A percentile compares a stretch with the other conserved stretches of the same genome.
Evolutionary conservation across 2,113 vertebrate species (phyloP).

Genomic region (Andinoacara biseriatus): DNA sequence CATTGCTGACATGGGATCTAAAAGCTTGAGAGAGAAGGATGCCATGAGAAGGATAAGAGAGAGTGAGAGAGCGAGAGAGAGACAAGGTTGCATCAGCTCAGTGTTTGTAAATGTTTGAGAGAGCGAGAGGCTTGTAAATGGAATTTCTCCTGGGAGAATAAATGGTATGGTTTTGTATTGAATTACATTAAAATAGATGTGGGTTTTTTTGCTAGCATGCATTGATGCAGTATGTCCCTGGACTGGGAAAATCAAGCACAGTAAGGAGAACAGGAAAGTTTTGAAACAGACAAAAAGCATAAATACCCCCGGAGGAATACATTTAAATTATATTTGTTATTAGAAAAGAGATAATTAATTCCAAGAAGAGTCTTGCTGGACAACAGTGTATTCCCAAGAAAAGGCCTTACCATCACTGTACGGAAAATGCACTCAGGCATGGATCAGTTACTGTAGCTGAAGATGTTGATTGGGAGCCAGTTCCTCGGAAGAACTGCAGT

Average conservation of each 20-base stretch:
- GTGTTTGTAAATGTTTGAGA: constrained; percentile 60
- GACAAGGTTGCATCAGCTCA: constrained; percentile 32
- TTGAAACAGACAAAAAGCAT: constrained; percentile 9
- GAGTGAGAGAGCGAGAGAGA: neutral
- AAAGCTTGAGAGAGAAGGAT: constrained; percentile 37
- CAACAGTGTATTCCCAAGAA: constrained; percentile 57
- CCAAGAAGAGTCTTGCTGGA: constrained; percentile 29
- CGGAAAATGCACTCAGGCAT: constrained; percentile 67
- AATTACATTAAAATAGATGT: constrained; percentile 30
- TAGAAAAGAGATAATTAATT: constrained; percentile 44
- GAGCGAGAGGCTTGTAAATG: constrained; percentile 45
- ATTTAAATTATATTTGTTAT: constrained; percentile 33
- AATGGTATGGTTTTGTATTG: constrained; percentile 54
- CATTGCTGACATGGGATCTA: constrained; percentile 36
- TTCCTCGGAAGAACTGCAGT: constrained; percentile 61
- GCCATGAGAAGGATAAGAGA: neutral
- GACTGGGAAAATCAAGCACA: neutral
- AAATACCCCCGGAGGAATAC: constrained; percentile 26
- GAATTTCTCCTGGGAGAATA: constrained; percentile 40
- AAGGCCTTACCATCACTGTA: constrained; percentile 50
- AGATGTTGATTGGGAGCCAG: constrained; percentile 20
- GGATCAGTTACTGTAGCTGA: constrained; percentile 66
- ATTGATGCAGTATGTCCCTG: neutral
- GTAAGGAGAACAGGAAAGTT: constrained; percentile 7
- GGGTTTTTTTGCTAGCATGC: neutral